Percentiles rank a stretch among this genome's conserved stretches.
Evolutionary conservation across 2,113 vertebrate species (phyloP).

Genomic region (Pluvialis apricaria): DNA sequence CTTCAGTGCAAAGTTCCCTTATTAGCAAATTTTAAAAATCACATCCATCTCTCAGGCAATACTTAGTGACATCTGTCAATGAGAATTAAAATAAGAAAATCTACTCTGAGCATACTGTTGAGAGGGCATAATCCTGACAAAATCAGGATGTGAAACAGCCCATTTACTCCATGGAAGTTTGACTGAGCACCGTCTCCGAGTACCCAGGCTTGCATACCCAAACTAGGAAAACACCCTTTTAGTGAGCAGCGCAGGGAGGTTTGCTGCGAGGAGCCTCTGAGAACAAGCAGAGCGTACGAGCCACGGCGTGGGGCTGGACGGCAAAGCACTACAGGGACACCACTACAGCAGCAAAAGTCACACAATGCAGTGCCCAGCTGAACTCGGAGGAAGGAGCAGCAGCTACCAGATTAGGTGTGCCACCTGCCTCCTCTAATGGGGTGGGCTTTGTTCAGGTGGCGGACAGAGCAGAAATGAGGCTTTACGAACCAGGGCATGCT

Average conservation of each 20-base stretch:
- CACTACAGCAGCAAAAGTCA: background rate
- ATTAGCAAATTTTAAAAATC: background rate
- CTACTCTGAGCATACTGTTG: background rate
- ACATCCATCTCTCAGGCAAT: background rate
- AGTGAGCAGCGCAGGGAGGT: background rate
- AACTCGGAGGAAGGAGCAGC: background rate
- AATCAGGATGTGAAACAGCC: background rate
- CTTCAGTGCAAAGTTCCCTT: background rate
- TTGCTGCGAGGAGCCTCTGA: background rate
- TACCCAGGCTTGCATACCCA: rapidly evolving
- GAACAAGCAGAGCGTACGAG: rapidly evolving
- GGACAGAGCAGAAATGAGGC: background rate
- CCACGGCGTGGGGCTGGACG: rapidly evolving
- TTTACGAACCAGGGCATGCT: background rate
- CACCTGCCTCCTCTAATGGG: background rate
- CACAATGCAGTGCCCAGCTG: background rate
- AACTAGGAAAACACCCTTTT: background rate
- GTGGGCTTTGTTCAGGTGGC: rapidly evolving
- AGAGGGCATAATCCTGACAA: background rate
- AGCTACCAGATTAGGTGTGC: rapidly evolving
- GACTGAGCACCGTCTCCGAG: rapidly evolving
- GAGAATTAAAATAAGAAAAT: slow-evolving; percentile 30
- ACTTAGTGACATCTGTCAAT: slow-evolving; percentile 2
- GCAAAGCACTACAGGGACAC: background rate
- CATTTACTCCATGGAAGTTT: background rate